Conservation (phyloP, 2,888 invertebrate species). For the Protodeltote pygarga region DNA sequence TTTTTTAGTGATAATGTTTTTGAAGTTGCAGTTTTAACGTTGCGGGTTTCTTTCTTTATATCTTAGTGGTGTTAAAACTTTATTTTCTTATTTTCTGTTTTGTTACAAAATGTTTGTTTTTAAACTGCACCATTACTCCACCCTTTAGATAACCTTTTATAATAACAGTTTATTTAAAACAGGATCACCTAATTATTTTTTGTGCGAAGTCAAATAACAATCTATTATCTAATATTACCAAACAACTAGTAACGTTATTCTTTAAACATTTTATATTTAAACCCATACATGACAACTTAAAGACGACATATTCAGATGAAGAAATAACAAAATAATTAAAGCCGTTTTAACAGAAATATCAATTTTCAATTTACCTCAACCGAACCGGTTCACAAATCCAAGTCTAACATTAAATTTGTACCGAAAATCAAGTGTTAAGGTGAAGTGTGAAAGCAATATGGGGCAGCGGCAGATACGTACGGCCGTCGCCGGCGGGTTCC, state of each 20-base stretch:
- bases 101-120: background rate
- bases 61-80: conserved; percentile 8
- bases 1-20: conserved; percentile 65
- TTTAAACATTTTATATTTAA: too few species aligned
- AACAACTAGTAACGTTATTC: too few species aligned
- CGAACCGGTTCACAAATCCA: conserved; percentile 14
- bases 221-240: too few species aligned
- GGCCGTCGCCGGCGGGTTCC: conserved; percentile 69
- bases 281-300: too few species aligned
- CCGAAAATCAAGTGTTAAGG: conserved; percentile 58
- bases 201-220: too few species aligned
- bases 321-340: background rate
- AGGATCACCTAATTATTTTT: too few species aligned
- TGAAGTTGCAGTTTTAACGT: conserved; percentile 47
- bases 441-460: conserved; percentile 64
- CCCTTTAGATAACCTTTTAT: too few species aligned
- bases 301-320: background rate
- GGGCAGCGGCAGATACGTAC: conserved; percentile 63
- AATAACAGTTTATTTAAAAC: too few species aligned
- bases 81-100: background rate
- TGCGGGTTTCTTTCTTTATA: conserved; percentile 24
- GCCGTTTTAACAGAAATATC: too few species aligned
- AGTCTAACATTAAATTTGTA: conserved; percentile 45
- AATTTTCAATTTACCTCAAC: too few species aligned
- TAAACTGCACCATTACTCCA: too few species aligned